Evolutionary conservation across 2,888 invertebrate genomes (phyloP).

Genomic region (Terebella lapidaria): DNA sequence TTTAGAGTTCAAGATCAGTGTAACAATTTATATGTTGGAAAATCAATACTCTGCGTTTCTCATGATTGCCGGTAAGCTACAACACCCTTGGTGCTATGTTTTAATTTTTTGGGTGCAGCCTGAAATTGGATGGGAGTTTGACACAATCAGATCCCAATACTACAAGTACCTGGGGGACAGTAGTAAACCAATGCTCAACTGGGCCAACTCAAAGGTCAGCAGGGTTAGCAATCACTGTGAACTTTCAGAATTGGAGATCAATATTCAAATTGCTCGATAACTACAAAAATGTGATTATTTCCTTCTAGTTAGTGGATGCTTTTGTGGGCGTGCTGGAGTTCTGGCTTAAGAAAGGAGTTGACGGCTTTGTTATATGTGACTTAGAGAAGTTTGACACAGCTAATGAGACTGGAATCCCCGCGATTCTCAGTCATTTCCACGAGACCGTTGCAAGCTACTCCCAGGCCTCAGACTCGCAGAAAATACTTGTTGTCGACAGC

Average conservation of each 20-base stretch:
- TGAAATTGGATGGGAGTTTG: conserved; percentile 4
- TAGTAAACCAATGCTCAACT: conserved; percentile 6
- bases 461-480: neutral
- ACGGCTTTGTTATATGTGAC: neutral
- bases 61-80: too few relatives aligned
- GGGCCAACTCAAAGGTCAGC: conserved; percentile 3
- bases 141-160: conserved; percentile 8
- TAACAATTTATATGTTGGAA: too few relatives aligned
- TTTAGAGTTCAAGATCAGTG: too few relatives aligned
- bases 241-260: too few relatives aligned
- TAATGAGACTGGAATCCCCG: neutral
- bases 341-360: neutral
- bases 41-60: too few relatives aligned
- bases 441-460: neutral
- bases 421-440: neutral
- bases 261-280: neutral
- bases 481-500: neutral
- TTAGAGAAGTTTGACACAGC: neutral
- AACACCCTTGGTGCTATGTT: too few relatives aligned
- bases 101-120: too few relatives aligned
- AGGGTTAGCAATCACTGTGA: too few relatives aligned
- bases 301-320: neutral
- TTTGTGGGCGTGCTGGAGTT: neutral
- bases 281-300: neutral
- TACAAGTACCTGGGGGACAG: conserved; percentile 5